phyloP scores from a whole-genome alignment of 2,113 vertebrate species.

The Apeltes quadracus region DNA sequence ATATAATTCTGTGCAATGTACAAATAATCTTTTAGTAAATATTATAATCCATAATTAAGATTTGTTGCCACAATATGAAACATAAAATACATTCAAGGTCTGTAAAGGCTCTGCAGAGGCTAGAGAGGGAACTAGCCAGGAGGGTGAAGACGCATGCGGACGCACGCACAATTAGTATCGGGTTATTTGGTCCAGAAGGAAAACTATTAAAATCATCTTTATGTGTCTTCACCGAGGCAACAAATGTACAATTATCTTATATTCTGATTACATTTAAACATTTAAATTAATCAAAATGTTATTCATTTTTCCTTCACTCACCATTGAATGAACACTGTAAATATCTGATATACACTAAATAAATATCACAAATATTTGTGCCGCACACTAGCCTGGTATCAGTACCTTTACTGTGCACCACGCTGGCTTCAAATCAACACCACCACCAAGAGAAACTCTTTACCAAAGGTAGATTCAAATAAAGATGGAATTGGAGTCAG shows the following conservation, averaged over 20 bases:
- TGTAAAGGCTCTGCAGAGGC: constrained; percentile 27
- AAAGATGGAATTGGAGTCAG: constrained; percentile 2
- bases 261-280: neutral
- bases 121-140: neutral
- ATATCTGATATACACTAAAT: constrained; percentile 29
- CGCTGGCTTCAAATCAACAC: constrained; percentile 9
- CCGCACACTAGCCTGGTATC: neutral
- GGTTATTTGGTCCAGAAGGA: neutral
- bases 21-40: constrained; percentile 60
- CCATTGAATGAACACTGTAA: constrained; percentile 15
- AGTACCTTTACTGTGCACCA: neutral
- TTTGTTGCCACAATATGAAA: constrained; percentile 37
- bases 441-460: constrained; percentile 2
- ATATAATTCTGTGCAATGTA: constrained; percentile 64
- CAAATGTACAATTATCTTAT: neutral
- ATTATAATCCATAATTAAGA: constrained; percentile 48
- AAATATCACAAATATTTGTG: no score
- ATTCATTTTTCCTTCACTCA: neutral
- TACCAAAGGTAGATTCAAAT: constrained; percentile 8
- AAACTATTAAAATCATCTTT: neutral
- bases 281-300: constrained; percentile 7
- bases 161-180: neutral
- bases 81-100: constrained; percentile 71
- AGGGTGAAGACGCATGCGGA: neutral
- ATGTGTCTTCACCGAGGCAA: neutral